Evolutionary conservation across 1,140 invertebrate species (phyloP).

Genomic region (Leptinotarsa defecta): DNA sequence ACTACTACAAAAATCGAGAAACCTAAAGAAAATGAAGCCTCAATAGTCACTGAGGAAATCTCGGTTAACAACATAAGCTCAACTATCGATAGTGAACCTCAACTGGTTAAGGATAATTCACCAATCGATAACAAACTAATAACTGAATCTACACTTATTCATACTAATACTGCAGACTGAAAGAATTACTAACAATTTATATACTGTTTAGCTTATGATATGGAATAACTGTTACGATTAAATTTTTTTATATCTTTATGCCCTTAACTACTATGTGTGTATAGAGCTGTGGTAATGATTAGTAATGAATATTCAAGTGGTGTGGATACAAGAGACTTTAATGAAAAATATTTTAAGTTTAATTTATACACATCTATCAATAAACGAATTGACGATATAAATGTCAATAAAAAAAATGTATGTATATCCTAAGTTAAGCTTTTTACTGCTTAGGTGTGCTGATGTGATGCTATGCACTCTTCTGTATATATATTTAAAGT

Average conservation of each 20-base stretch:
- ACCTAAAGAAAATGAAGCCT: constrained; percentile 46
- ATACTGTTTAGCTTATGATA: constrained; percentile 37
- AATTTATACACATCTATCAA: constrained; percentile 30
- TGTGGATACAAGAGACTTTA: constrained; percentile 38
- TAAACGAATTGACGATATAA: constrained; percentile 25
- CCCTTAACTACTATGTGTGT: constrained; percentile 37
- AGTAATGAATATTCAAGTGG: constrained; percentile 41
- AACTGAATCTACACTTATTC: constrained; percentile 31
- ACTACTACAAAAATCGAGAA: constrained; percentile 48
- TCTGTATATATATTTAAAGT: constrained; percentile 49
- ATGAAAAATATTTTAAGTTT: constrained; percentile 27
- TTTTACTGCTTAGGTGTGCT: constrained; percentile 53
- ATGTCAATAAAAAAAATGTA: constrained; percentile 36
- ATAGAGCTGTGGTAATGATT: constrained; percentile 50
- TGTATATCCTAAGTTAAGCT: constrained; percentile 47
- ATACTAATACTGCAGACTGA: constrained; percentile 42
- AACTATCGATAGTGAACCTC: constrained; percentile 33
- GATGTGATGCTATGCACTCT: constrained; percentile 53
- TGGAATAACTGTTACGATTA: constrained; percentile 46
- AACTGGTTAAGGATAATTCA: constrained; percentile 51
- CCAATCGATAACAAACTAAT: constrained; percentile 50
- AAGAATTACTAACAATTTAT: constrained; percentile 12
- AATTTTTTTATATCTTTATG: constrained; percentile 46
- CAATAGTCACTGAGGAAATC: constrained; percentile 44
- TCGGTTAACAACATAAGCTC: constrained; percentile 38